Evolutionary conservation across 2,113 vertebrate genomes (phyloP).

Genomic region (Mastomys coucha): DNA sequence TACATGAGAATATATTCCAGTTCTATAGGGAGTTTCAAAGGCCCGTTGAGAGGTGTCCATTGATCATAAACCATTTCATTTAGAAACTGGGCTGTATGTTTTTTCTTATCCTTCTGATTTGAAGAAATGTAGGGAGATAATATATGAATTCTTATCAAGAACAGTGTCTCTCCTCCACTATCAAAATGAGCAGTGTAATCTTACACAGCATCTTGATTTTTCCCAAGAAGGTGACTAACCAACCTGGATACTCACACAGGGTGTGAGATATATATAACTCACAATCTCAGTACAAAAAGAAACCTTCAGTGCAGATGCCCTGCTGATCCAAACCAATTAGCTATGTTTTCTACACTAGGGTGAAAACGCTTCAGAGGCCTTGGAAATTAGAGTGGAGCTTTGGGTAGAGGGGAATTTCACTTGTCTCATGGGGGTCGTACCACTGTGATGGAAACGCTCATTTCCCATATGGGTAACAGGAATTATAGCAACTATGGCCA

Average conservation of each 20-base stretch:
- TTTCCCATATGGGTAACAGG: not conserved
- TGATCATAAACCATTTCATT: constrained; percentile 30
- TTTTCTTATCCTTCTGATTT: constrained; percentile 40
- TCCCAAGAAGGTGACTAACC: not conserved
- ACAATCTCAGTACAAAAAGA: constrained; percentile 18
- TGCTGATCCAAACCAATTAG: not conserved
- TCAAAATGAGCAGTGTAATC: constrained; percentile 24
- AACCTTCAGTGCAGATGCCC: not conserved
- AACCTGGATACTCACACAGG: not conserved
- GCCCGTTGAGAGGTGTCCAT: constrained; percentile 38
- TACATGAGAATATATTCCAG: constrained; percentile 39
- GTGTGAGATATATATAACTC: not conserved
- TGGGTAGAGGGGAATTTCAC: not conserved
- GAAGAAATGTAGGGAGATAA: constrained; percentile 43
- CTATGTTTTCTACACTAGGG: not conserved
- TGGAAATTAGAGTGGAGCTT: not conserved
- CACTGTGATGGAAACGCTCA: not conserved
- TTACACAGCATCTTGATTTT: not conserved
- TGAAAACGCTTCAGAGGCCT: not conserved
- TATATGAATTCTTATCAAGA: constrained; percentile 23
- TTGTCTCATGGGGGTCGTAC: not conserved
- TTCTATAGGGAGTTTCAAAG: not conserved
- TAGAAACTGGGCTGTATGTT: not conserved
- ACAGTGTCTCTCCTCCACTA: not conserved
- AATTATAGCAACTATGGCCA: not conserved